These are phyloP conservation scores for Pristionchus fissidentatus DNA, from an alignment of 2,888 invertebrate genomes.

Conservation along the genomic window DNA sequence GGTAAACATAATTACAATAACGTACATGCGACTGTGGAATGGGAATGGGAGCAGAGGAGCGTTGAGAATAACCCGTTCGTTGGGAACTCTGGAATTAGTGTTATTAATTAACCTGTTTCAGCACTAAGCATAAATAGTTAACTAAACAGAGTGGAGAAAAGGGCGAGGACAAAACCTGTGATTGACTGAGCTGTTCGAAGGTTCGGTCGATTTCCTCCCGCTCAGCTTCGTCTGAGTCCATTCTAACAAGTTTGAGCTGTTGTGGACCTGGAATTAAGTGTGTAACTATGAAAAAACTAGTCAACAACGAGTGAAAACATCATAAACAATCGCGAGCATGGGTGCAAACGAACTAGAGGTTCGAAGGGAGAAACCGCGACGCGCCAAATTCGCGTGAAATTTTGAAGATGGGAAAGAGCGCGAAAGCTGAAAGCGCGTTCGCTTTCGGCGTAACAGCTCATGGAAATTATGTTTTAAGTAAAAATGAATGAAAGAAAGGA, in stretches of 20 bases:
- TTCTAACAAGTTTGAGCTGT: neutral
- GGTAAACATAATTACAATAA: neutral
- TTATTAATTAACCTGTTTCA: neutral
- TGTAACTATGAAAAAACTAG: neutral
- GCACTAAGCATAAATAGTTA: neutral
- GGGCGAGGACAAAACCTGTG: neutral
- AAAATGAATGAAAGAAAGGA: too few species aligned
- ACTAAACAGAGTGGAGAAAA: neutral
- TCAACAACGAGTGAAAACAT: neutral
- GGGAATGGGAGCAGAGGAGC: neutral
- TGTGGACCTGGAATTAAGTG: neutral
- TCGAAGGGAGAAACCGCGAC: neutral
- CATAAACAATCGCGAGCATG: neutral
- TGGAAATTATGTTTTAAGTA: too few species aligned
- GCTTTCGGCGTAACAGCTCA: too few species aligned
- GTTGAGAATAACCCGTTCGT: neutral
- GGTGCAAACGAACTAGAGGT: neutral
- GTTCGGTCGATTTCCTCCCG: neutral
- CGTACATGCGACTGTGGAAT: neutral
- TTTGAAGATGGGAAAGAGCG: neutral
- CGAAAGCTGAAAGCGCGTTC: neutral
- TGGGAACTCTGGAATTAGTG: neutral
- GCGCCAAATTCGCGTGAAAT: neutral
- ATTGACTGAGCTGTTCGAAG: slow-evolving; percentile 11
- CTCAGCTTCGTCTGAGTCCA: slow-evolving; percentile 8